phyloP scores from a whole-genome alignment of 2,797 vertebrate species.

The Acropternis orthonyx region DNA sequence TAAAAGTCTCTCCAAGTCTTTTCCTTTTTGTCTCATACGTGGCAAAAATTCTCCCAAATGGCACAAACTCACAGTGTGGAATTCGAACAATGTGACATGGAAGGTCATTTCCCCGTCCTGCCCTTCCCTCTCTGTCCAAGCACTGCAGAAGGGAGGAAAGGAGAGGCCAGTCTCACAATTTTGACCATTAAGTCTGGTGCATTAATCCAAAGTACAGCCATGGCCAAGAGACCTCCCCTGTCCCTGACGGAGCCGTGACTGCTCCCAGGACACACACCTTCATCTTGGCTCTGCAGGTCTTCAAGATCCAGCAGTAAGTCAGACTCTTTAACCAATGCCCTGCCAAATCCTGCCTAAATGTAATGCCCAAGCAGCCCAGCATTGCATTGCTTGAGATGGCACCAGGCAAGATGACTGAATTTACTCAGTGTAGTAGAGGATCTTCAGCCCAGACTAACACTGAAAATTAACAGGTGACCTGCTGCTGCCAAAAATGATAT shows the following conservation, averaged over 20 bases:
- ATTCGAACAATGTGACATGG: fast-evolving
- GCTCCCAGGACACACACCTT: background rate
- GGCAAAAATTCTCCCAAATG: background rate
- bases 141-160: background rate
- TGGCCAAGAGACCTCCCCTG: fast-evolving
- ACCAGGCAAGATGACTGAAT: background rate
- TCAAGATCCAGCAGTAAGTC: background rate
- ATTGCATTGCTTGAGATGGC: fast-evolving
- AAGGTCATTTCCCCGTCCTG: background rate
- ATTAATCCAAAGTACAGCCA: background rate
- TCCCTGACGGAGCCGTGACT: background rate
- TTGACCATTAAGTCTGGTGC: no score
- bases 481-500: background rate
- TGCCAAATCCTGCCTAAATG: background rate
- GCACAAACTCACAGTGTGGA: background rate
- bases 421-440: fast-evolving
- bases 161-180: background rate
- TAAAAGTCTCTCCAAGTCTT: background rate
- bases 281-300: background rate
- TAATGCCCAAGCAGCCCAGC: background rate
- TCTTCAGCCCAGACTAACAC: background rate
- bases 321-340: background rate
- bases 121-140: background rate
- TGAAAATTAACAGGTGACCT: background rate
- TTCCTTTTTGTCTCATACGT: background rate